Evolutionary conservation across 1,140 invertebrate genomes (phyloP).

Genomic region (Drosophila pruinosa): DNA sequence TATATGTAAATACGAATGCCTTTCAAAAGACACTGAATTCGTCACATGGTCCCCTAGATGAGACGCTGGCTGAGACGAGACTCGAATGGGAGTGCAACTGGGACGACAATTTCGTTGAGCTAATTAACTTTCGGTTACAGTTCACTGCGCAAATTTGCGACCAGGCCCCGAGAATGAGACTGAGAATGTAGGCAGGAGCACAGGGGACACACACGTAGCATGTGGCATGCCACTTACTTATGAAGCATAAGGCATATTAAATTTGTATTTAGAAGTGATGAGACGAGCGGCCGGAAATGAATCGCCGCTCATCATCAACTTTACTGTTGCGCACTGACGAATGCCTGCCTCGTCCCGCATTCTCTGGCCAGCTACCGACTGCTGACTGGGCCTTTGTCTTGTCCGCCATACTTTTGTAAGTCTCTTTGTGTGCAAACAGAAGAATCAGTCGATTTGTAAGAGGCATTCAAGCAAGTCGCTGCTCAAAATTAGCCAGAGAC

Average conservation of each 20-base stretch:
- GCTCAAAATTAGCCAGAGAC: slow-evolving; percentile 37
- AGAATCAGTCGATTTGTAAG: slow-evolving; percentile 33
- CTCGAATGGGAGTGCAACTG: slow-evolving; percentile 11
- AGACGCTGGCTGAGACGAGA: neutral
- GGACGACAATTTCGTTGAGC: slow-evolving; percentile 60
- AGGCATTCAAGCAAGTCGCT: slow-evolving; percentile 66
- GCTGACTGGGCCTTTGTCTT: slow-evolving; percentile 32
- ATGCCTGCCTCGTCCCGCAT: slow-evolving; percentile 34
- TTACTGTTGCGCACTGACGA: slow-evolving; percentile 14
- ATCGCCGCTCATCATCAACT: slow-evolving; percentile 58
- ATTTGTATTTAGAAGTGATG: slow-evolving; percentile 45
- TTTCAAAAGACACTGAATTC: slow-evolving; percentile 33
- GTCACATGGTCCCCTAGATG: slow-evolving; percentile 31
- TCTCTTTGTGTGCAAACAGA: slow-evolving; percentile 7
- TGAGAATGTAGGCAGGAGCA: neutral
- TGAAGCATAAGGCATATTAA: slow-evolving; percentile 42
- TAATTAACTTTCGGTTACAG: slow-evolving; percentile 79
- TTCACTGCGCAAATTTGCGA: slow-evolving; percentile 73
- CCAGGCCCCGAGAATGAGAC: slow-evolving; percentile 9
- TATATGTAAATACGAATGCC: slow-evolving; percentile 34
- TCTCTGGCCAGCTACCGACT: neutral
- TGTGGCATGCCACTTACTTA: slow-evolving; percentile 3
- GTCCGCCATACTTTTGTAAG: neutral
- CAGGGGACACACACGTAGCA: slow-evolving; percentile 33
- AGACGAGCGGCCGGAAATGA: slow-evolving; percentile 65